Percentiles rank a stretch among this genome's conserved stretches.
Evolutionary conservation across 2,888 invertebrate genomes (phyloP).

Genomic region (Meandrusa payeni): DNA sequence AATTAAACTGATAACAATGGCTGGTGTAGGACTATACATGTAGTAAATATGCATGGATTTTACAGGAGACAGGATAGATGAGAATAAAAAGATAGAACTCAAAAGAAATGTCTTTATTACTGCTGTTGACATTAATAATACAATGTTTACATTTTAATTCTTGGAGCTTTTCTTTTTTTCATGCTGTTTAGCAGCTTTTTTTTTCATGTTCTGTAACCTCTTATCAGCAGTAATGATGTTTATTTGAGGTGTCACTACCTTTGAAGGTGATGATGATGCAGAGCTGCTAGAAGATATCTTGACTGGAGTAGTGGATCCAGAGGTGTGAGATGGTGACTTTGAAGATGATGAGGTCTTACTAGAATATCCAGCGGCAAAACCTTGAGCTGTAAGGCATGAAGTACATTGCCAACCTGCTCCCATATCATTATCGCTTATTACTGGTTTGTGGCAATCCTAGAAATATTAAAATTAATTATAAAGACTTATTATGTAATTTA

Average conservation of each 20-base stretch:
- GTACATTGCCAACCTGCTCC: constrained; percentile 85
- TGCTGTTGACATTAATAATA: too few relatives aligned
- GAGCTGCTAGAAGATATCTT: constrained; percentile 69
- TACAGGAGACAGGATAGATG: too few relatives aligned
- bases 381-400: constrained; percentile 74
- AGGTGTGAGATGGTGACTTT: constrained; percentile 64
- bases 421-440: constrained; percentile 90
- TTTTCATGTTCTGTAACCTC: constrained; percentile 90
- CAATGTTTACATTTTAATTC: too few relatives aligned
- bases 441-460: constrained; percentile 95
- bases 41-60: too few relatives aligned
- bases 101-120: too few relatives aligned
- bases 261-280: constrained; percentile 64
- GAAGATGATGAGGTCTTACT: constrained; percentile 52
- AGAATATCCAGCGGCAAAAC: constrained; percentile 53
- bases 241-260: constrained; percentile 82
- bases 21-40: too few relatives aligned
- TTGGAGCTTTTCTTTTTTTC: constrained; percentile 80
- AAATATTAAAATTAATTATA: constrained; percentile 62
- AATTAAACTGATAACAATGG: too few relatives aligned
- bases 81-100: too few relatives aligned
- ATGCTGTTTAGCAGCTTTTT: constrained; percentile 87
- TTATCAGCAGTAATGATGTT: constrained; percentile 89
- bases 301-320: constrained; percentile 69
- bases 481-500: too few relatives aligned